Evolutionary conservation across 2,113 vertebrate species (phyloP), one percentile per base, ranked within the genome.

Genomic region (Psilopsiagon aymara): DNA sequence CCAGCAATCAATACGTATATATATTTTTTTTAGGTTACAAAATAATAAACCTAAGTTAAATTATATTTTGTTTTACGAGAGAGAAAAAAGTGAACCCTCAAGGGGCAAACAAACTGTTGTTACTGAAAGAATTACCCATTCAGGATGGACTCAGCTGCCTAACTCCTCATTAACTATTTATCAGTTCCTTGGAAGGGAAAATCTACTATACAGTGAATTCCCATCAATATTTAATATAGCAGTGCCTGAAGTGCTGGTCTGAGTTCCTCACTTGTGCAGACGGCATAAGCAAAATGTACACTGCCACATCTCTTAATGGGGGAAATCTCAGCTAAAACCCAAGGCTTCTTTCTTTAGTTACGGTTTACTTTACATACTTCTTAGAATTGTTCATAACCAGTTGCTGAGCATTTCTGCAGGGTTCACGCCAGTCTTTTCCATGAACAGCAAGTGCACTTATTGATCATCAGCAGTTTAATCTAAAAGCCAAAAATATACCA

Each of bases 121-220:
- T 97, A 94, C 88, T 97, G 93, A 98, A 97, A 60, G 68, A 98
- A 98, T 98, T 98, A 98, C 67, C 94, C 96, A 97, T 96, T 97
- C 96, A 96, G 86, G 83, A 95, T 97, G 93, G 95, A 94, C 92
- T 96, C 89, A 94, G 92, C 95, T 91, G 96, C 89, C 94, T 91
- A 95, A 97, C 37, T 97, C 94, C 95, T 98, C 95, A 98, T 98
- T 98, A 98, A 98, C 64, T 98, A 98, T 98, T 98, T 97, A 98
- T 97, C 78, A 96, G 94, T 96, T 98, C 96, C 97, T 98, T 98
- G 98, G 97, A 97, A 98, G 84, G 88, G 97, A 97, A 95, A 98
- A 96, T 89, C 94, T 96, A 97, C 97, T 97, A 92, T 97, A 97
- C 79, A 85, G 93, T 98, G 97, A 98, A 96, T 97, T 94, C 79